These are phyloP conservation scores for Alloscopus bannaensis DNA, from an alignment of 2,888 invertebrate genomes.

Conservation along the genomic window DNA sequence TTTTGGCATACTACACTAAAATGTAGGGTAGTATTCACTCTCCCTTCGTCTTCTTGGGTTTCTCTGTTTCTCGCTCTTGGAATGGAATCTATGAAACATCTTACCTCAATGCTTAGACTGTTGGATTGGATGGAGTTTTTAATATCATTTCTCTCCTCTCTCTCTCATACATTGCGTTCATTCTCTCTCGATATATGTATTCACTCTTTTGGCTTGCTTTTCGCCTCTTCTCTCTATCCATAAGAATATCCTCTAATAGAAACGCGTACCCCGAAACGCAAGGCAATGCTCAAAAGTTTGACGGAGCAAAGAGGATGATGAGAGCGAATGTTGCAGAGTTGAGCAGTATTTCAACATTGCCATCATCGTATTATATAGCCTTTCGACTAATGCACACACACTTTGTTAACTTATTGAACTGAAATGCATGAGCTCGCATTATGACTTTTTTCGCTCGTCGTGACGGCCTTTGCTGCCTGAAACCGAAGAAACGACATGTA, in stretches of 20 bases:
- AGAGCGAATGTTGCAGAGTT: conserved; percentile 38
- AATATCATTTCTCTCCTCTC: conserved; percentile 11
- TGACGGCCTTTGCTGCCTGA: too few relatives aligned
- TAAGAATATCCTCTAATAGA: not conserved
- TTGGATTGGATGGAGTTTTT: conserved; percentile 41
- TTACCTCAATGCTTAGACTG: conserved; percentile 53
- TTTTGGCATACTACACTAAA: conserved; percentile 11
- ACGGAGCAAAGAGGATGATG: not conserved
- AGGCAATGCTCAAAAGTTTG: conserved; percentile 1
- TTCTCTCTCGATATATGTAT: not conserved
- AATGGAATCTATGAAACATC: conserved; percentile 44
- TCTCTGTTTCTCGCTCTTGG: conserved; percentile 14
- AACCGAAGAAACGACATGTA: too few relatives aligned
- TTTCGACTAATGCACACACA: too few relatives aligned
- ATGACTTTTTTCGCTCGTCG: not conserved
- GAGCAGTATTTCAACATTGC: conserved; percentile 27
- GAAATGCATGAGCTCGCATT: conserved; percentile 1
- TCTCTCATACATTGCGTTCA: conserved; percentile 15
- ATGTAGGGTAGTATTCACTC: conserved; percentile 24
- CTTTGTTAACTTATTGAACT: too few relatives aligned
- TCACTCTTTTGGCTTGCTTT: conserved; percentile 15
- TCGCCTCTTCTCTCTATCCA: not conserved
- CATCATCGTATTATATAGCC: too few relatives aligned
- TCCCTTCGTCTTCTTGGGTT: not conserved
- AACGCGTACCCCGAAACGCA: not conserved